Conservation (phyloP, 1,140 invertebrate genomes). For the Drosophila fuyamai region DNA sequence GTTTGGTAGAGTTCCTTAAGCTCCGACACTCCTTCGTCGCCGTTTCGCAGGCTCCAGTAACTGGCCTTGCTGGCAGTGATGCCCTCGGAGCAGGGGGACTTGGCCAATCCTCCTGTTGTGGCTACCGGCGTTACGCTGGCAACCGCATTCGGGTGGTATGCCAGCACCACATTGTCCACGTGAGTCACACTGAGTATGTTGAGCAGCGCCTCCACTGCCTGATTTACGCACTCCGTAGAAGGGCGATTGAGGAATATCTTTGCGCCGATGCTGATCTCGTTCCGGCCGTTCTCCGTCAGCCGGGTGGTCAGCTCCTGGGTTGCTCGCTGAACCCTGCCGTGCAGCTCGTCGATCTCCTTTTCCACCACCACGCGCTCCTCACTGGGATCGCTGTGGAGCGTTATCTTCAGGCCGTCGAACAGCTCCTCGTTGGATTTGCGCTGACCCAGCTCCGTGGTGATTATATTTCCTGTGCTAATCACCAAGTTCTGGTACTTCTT, state of each 20-base stretch:
- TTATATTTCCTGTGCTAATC: constrained; percentile 94
- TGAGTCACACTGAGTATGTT: constrained; percentile 73
- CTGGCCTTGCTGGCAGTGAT: constrained; percentile 8
- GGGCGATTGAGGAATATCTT: constrained; percentile 88
- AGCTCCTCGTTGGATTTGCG: constrained; percentile 92
- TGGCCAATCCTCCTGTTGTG: constrained; percentile 45
- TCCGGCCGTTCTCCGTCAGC: constrained; percentile 87
- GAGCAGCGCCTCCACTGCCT: constrained; percentile 69
- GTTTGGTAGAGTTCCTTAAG: constrained; percentile 87
- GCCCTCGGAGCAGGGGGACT: constrained; percentile 42
- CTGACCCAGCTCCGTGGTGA: constrained; percentile 90
- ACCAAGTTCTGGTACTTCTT: constrained; percentile 84
- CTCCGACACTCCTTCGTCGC: constrained; percentile 84
- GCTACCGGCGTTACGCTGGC: constrained; percentile 52
- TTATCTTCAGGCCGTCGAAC: constrained; percentile 79
- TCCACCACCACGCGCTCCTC: constrained; percentile 64
- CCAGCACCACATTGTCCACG: constrained; percentile 82
- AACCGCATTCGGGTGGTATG: constrained; percentile 79
- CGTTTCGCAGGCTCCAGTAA: constrained; percentile 85
- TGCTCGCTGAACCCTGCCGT: constrained; percentile 70
- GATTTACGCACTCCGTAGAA: constrained; percentile 51
- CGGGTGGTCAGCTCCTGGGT: constrained; percentile 87
- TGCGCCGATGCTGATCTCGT: constrained; percentile 88
- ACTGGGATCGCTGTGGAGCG: constrained; percentile 63
- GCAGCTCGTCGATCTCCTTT: constrained; percentile 61